Conservation (phyloP, 2,888 invertebrate genomes). For the Tetrapedia diversipes region DNA sequence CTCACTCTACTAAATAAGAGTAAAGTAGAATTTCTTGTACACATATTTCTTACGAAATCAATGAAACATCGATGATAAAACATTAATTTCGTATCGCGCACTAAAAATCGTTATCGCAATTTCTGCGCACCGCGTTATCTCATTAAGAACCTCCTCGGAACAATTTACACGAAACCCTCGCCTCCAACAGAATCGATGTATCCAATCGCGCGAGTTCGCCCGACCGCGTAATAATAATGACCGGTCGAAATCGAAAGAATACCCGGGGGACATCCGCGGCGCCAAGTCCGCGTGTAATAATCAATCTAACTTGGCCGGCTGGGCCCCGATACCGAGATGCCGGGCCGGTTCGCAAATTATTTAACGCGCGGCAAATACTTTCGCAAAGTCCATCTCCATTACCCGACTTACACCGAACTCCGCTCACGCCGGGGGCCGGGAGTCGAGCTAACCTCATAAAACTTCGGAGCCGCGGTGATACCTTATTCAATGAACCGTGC, state of each 20-base stretch:
- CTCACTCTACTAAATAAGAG: no score
- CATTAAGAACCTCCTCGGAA: no score
- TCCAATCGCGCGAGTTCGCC: background rate
- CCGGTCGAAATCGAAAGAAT: background rate
- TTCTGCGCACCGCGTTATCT: no score
- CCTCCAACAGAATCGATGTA: no score
- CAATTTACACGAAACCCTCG: no score
- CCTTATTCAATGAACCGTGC: constrained; percentile 59
- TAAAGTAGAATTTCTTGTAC: no score
- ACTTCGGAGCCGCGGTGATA: constrained; percentile 40
- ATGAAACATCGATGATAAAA: no score
- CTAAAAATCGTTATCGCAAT: no score
- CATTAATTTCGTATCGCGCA: no score
- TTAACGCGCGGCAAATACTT: constrained; percentile 53
- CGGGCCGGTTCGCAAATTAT: constrained; percentile 44
- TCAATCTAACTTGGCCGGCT: constrained; percentile 38
- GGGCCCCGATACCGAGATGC: background rate
- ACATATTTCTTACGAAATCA: no score
- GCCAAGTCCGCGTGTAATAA: constrained; percentile 8
- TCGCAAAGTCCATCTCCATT: constrained; percentile 54
- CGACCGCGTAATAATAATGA: background rate
- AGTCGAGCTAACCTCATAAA: constrained; percentile 53
- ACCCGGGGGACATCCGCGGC: background rate
- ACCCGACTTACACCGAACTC: constrained; percentile 40
- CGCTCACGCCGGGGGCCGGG: constrained; percentile 11